Evolutionary conservation across 2,797 vertebrate species (phyloP).

Genomic region (Rhinatrema bivittatum): DNA sequence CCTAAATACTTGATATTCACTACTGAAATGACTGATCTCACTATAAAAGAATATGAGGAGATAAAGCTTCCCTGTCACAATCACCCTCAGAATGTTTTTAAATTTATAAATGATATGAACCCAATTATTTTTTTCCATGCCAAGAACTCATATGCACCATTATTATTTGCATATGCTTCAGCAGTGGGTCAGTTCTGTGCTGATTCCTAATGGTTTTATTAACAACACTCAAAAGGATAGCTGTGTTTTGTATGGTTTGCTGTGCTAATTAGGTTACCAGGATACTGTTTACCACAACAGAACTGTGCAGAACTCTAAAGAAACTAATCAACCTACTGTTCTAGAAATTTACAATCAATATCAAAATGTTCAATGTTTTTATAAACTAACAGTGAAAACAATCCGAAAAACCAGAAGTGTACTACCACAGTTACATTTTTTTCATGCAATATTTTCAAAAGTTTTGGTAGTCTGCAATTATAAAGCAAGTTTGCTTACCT

Average conservation of each 20-base stretch:
- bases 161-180: conserved; percentile 18
- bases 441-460: too few relatives aligned
- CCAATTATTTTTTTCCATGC: conserved; percentile 1
- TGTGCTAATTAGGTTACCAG: conserved; percentile 52
- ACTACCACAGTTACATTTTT: too few relatives aligned
- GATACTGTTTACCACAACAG: conserved; percentile 51
- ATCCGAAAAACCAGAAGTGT: too few relatives aligned
- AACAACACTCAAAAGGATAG: conserved; percentile 19
- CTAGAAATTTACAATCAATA: too few relatives aligned
- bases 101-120: background rate
- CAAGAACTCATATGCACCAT: background rate
- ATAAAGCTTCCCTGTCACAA: background rate
- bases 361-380: too few relatives aligned
- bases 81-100: background rate
- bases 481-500: too few relatives aligned
- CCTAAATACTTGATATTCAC: too few relatives aligned
- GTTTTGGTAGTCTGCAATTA: too few relatives aligned
- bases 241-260: conserved; percentile 29
- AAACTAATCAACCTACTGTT: too few relatives aligned
- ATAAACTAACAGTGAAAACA: too few relatives aligned
- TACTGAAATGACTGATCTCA: background rate
- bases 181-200: conserved; percentile 13
- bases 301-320: too few relatives aligned
- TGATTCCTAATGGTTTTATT: conserved; percentile 21
- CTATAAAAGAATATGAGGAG: background rate